Evolutionary conservation across 2,113 vertebrate genomes (phyloP), one percentile per base, ranked within the genome.

Genomic region (Penelope pileata): DNA sequence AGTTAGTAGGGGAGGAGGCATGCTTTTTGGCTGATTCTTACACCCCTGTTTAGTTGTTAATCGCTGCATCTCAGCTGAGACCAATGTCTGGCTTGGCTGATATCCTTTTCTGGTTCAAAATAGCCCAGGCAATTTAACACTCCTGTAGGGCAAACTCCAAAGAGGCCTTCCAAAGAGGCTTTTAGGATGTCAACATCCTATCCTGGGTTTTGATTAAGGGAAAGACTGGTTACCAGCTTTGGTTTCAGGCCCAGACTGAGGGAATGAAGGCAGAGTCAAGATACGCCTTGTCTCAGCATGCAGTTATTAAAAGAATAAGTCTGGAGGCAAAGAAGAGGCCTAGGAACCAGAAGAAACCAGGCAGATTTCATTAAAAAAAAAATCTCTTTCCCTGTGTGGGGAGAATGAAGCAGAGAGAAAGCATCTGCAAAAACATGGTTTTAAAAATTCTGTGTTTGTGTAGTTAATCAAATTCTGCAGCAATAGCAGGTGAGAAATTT

Each of bases 241-340:
- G 73, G 73, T 95, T 59, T 62, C 42, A 81, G 73, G 60, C 30
- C 10, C 60, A 48, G 56, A 63, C 16, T 38, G 83, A 38, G 38
- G 34, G 42, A 87, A 36, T 60, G 77, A 87, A 88, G 68, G 40
- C 47, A 77, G 79, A 94, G 43, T 74, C 50, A 90, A 90, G 43
- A 68, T 83, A 86, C 2, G 42, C 85, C 67, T 81, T 69, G 38
- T 90, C 29, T 88, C 67, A 87, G 78, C 63, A 75, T 26, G 59
- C 66, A 50, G 67, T 94, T 91, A 83, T 90, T 94, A 88, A 86
- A 94, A 91, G 54, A 93, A 70, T 13, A 24, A 86, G 32, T 80
- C 90, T 93, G 56, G 68, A 94, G 90, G 90, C 84, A 83, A 86
- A 91, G 81, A 91, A 54, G 91, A 73, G 74, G 50, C 70, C 54